Conservation (phyloP, 2,797 vertebrate genomes). For the Phalanger gymnotis region DNA sequence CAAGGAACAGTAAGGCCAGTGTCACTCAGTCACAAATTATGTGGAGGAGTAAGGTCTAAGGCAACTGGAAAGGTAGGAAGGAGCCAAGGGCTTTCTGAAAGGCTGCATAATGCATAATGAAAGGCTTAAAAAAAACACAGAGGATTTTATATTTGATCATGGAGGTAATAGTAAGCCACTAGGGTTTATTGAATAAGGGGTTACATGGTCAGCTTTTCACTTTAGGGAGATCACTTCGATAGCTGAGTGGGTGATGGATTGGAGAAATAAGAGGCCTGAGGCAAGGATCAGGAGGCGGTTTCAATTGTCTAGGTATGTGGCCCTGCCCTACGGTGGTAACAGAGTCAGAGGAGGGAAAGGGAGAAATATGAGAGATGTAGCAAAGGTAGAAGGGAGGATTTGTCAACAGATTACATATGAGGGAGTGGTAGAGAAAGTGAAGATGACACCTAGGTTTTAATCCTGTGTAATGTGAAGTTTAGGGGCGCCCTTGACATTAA, state of each 20-base stretch:
- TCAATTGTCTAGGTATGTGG: background rate
- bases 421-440: background rate
- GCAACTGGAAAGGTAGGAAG: background rate
- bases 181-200: background rate
- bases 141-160: background rate
- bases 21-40: too few relatives aligned
- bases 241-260: background rate
- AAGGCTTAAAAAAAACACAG: background rate
- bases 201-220: background rate
- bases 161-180: background rate
- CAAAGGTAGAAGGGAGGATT: background rate
- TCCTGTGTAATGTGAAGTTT: background rate
- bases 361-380: background rate
- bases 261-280: background rate
- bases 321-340: background rate
- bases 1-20: too few relatives aligned
- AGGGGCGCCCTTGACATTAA: background rate
- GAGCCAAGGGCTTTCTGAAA: background rate
- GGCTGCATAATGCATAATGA: background rate
- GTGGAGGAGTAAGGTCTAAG: too few relatives aligned
- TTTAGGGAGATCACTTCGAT: background rate
- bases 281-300: background rate
- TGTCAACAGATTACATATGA: background rate
- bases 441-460: background rate
- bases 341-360: background rate